Conservation (phyloP, 2,888 invertebrate species). For the Cyrtodaria siliqua region DNA sequence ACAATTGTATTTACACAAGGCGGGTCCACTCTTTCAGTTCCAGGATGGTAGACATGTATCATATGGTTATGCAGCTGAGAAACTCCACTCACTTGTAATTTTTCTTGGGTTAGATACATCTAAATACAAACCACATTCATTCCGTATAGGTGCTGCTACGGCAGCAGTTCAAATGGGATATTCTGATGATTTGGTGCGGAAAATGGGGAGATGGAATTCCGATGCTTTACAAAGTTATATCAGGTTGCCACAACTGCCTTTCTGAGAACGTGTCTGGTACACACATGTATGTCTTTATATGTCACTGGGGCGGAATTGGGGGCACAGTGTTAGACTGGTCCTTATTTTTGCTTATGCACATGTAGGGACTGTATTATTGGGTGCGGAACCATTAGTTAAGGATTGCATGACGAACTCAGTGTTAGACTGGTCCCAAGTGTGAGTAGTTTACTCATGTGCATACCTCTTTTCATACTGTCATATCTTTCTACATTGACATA, state of each 20-base stretch:
- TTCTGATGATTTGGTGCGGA: slow-evolving; percentile 6
- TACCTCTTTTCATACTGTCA: too few relatives aligned
- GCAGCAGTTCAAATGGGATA: slow-evolving; percentile 2
- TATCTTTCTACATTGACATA: too few relatives aligned
- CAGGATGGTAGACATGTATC: neutral
- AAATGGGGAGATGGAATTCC: slow-evolving; percentile 9
- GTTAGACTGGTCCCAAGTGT: too few relatives aligned
- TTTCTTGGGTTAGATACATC: slow-evolving; percentile 13
- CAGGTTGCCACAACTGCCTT: neutral
- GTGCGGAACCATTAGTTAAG: too few relatives aligned
- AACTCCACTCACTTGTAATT: neutral
- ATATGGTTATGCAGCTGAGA: neutral
- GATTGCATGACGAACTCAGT: too few relatives aligned
- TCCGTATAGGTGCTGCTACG: slow-evolving; percentile 13
- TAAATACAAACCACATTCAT: slow-evolving; percentile 7
- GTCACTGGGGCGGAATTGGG: too few relatives aligned
- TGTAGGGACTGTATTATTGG: too few relatives aligned
- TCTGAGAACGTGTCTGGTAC: too few relatives aligned
- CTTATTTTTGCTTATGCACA: too few relatives aligned
- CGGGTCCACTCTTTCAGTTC: neutral
- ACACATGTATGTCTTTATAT: too few relatives aligned
- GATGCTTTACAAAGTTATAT: slow-evolving; percentile 9
- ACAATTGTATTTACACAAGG: neutral
- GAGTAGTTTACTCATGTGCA: too few relatives aligned
- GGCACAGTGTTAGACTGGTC: too few relatives aligned